Evolutionary conservation across 1,140 invertebrate genomes (phyloP).

Genomic region (Drosophila pruinosa): DNA sequence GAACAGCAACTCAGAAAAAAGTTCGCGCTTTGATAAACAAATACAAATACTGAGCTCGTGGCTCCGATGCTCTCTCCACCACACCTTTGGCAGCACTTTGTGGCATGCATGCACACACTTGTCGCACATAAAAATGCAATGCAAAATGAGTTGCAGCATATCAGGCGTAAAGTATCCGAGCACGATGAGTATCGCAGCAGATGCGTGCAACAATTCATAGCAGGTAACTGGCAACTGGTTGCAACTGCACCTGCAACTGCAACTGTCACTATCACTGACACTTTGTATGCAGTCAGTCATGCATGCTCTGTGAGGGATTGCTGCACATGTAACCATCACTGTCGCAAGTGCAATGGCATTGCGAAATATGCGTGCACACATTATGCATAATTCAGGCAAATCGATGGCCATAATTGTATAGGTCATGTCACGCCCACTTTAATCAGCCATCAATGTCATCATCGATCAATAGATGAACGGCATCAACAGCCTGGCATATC

Average conservation of each 20-base stretch:
- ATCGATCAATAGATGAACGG: constrained; percentile 42
- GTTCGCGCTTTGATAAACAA: constrained; percentile 75
- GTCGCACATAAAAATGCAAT: constrained; percentile 40
- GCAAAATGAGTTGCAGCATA: constrained; percentile 53
- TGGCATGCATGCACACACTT: not conserved
- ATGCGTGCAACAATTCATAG: constrained; percentile 20
- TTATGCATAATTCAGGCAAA: constrained; percentile 65
- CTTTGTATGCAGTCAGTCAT: constrained; percentile 57
- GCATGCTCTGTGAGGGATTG: too few species aligned
- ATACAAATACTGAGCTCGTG: constrained; percentile 55
- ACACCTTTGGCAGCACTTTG: constrained; percentile 16
- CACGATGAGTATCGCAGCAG: constrained; percentile 1
- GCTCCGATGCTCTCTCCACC: not conserved
- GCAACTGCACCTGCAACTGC: constrained; percentile 41
- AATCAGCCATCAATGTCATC: not conserved
- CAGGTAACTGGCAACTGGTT: constrained; percentile 45
- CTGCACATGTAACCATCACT: not conserved
- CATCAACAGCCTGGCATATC: constrained; percentile 3
- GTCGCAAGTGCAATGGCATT: too few species aligned
- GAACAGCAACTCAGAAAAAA: constrained; percentile 40
- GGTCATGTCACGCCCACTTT: constrained; percentile 11
- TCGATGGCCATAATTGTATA: constrained; percentile 18
- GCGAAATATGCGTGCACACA: not conserved
- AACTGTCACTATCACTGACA: constrained; percentile 37
- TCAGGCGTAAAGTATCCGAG: constrained; percentile 57